phyloP scores from a whole-genome alignment of 2,888 invertebrate genomes.

The Netelia fuscicornis region DNA sequence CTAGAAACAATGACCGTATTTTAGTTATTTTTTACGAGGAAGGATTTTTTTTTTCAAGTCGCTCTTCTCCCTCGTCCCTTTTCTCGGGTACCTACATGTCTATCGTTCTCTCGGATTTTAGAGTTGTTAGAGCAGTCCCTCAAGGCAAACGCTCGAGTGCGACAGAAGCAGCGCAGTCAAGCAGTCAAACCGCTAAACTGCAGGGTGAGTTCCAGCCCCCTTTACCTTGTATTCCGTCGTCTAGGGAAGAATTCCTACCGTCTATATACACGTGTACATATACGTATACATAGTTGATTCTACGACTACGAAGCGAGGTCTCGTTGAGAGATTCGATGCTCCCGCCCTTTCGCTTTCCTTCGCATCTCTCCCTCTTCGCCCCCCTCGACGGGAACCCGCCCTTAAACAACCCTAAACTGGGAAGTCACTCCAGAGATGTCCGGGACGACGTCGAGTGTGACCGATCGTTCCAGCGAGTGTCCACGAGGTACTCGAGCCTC shows the following conservation, averaged over 20 bases:
- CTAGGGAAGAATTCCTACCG: constrained; percentile 30
- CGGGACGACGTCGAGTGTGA: constrained; percentile 80
- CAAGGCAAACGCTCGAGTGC: constrained; percentile 54
- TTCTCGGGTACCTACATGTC: neutral
- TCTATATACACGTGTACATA: neutral
- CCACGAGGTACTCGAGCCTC: constrained; percentile 55
- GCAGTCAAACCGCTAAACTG: constrained; percentile 62
- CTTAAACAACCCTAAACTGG: constrained; percentile 80
- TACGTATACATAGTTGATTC: constrained; percentile 5
- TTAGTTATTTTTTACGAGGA: neutral
- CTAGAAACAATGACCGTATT: neutral
- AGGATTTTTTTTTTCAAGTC: neutral
- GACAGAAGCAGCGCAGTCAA: constrained; percentile 37
- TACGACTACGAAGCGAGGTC: constrained; percentile 11
- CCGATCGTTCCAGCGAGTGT: constrained; percentile 78
- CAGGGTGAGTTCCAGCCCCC: constrained; percentile 43
- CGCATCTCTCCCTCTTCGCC: neutral
- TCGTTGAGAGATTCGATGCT: constrained; percentile 45
- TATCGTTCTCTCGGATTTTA: neutral
- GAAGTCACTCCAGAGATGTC: constrained; percentile 77
- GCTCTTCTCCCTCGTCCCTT: too few species aligned
- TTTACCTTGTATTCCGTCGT: constrained; percentile 39
- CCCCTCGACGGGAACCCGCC: constrained; percentile 71
- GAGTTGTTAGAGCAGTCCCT: constrained; percentile 48
- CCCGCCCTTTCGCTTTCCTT: constrained; percentile 58